Conservation (phyloP, 2,888 invertebrate species). For the Trachelus troglodyta region DNA sequence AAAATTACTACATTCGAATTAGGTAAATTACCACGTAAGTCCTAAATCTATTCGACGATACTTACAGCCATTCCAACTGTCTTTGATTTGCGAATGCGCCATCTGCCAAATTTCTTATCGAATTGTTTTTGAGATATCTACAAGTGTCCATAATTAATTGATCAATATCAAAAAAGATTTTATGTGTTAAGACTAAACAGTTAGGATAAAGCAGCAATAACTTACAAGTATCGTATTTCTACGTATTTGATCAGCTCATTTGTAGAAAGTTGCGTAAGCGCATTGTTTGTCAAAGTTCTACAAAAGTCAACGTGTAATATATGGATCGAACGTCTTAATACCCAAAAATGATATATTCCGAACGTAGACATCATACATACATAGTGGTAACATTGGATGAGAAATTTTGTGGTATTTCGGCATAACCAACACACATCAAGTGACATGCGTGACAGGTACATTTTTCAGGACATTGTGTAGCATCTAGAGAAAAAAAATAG, state of each 20-base stretch:
- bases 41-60: slow-evolving; percentile 28
- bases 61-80: slow-evolving; percentile 67
- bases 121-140: slow-evolving; percentile 44
- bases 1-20: slow-evolving; percentile 29
- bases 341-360: not conserved
- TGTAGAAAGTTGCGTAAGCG: slow-evolving; percentile 39
- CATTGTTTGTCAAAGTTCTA: slow-evolving; percentile 58
- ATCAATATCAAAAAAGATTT: not conserved
- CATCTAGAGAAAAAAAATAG: slow-evolving; percentile 36
- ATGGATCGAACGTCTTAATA: not conserved
- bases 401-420: slow-evolving; percentile 52
- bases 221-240: slow-evolving; percentile 47
- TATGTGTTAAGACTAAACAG: not conserved
- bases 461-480: slow-evolving; percentile 32
- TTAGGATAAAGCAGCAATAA: slow-evolving; percentile 3
- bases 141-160: not conserved
- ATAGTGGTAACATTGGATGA: slow-evolving; percentile 49
- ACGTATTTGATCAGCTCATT: slow-evolving; percentile 47
- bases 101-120: slow-evolving; percentile 41
- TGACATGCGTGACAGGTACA: slow-evolving; percentile 45
- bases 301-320: slow-evolving; percentile 21
- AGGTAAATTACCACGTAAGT: not conserved
- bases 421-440: slow-evolving; percentile 45
- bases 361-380: slow-evolving; percentile 42
- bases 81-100: slow-evolving; percentile 45